These are phyloP conservation scores for Laodelphax striatellus DNA, from an alignment of 1,140 invertebrate species.

Conservation along the genomic window DNA sequence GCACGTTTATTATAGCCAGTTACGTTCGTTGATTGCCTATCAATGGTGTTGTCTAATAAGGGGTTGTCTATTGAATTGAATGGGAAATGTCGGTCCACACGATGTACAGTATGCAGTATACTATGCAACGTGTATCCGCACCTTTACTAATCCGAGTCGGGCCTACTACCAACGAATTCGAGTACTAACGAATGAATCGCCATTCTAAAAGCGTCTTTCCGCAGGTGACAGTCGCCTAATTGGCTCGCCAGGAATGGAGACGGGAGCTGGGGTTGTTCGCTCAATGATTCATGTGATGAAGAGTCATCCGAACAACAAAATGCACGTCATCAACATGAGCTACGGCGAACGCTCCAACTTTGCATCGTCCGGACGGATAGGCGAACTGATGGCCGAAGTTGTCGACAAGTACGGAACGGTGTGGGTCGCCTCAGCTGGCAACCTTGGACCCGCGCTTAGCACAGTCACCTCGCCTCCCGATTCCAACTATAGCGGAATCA, in stretches of 20 bases:
- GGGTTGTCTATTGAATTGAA: no score
- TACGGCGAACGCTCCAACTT: slow-evolving; percentile 92
- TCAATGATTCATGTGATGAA: slow-evolving; percentile 83
- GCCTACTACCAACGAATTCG: no score
- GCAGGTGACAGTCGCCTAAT: slow-evolving; percentile 67
- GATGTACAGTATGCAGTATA: no score
- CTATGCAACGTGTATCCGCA: no score
- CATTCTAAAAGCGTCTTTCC: not conserved
- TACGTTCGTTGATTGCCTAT: no score
- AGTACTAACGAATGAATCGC: no score
- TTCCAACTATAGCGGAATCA: slow-evolving; percentile 65
- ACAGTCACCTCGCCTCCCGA: slow-evolving; percentile 91
- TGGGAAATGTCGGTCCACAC: no score
- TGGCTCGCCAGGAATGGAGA: slow-evolving; percentile 72
- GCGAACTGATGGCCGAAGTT: slow-evolving; percentile 76
- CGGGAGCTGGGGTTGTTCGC: slow-evolving; percentile 77
- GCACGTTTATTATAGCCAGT: no score
- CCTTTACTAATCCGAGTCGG: not conserved
- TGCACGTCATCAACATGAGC: slow-evolving; percentile 95
- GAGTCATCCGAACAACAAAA: slow-evolving; percentile 34
- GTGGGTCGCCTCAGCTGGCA: slow-evolving; percentile 88
- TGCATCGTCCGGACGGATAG: slow-evolving; percentile 81
- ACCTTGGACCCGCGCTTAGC: slow-evolving; percentile 85
- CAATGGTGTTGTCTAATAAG: no score
- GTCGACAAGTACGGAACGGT: slow-evolving; percentile 86